These are phyloP conservation scores for Gandaritis pyraliata DNA, from an alignment of 2,888 invertebrate genomes.

Conservation along the genomic window DNA sequence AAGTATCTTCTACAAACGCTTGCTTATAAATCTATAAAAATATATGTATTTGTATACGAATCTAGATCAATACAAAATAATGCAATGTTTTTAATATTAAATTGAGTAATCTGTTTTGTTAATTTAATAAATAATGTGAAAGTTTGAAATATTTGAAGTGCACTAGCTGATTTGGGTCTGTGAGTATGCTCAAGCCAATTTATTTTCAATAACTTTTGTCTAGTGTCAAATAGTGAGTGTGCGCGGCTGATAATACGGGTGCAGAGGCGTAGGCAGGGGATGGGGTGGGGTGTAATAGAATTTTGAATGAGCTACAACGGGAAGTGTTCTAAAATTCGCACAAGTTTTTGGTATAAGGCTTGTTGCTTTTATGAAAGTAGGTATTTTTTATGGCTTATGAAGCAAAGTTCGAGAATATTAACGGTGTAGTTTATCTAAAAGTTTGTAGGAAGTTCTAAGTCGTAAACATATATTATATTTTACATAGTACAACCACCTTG, in stretches of 20 bases:
- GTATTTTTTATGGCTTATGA: background rate
- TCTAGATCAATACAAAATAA: too few relatives aligned
- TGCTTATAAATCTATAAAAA: too few relatives aligned
- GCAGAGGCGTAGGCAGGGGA: constrained; percentile 2
- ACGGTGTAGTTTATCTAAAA: too few relatives aligned
- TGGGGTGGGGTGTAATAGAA: constrained; percentile 14
- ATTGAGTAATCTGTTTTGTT: too few relatives aligned
- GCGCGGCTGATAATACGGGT: constrained; percentile 26
- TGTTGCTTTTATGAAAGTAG: background rate
- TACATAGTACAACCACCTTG: too few relatives aligned
- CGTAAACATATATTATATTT: too few relatives aligned
- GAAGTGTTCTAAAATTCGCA: background rate
- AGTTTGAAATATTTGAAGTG: constrained; percentile 10
- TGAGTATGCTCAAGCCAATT: constrained; percentile 39
- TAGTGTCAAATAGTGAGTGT: constrained; percentile 31
- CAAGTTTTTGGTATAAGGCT: constrained; percentile 3
- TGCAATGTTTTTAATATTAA: too few relatives aligned
- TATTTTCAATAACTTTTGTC: constrained; percentile 46
- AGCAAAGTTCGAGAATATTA: background rate
- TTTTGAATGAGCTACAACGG: constrained; percentile 24
- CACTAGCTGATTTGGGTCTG: constrained; percentile 14
- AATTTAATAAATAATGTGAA: too few relatives aligned
- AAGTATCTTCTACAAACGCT: too few relatives aligned
- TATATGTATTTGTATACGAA: too few relatives aligned
- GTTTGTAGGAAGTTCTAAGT: too few relatives aligned